Evolutionary conservation across 2,797 vertebrate species (phyloP), one percentile per base, ranked within the genome.

Genomic region (Rallus crepitans): DNA sequence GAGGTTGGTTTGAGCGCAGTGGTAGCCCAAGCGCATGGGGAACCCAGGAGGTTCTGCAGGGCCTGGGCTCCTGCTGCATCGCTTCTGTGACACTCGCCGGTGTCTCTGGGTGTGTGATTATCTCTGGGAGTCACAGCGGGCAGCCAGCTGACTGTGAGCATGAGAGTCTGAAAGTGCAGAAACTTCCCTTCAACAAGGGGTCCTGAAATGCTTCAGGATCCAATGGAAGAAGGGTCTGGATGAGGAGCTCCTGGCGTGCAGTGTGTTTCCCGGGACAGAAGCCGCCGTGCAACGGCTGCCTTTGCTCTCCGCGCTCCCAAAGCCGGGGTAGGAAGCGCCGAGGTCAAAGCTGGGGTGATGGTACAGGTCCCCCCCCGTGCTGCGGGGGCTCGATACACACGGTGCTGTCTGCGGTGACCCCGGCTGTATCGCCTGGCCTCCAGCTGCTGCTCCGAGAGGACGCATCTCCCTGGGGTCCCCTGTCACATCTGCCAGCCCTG

Each of bases 1-100:
- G 28, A 5, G 1, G 0, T 7, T 1, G 2, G 17, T 28, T 5
- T 1, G 33, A 50, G 77, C 0, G 0, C 1, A 0, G 17, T 15
- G 1, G 1, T 1, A 17, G 35, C 23, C 28, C 19, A 4, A 37
- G 75, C 1, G 28, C 57, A 3, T 2, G 9, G 68, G 39, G 14
- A 12, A 10, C 27, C 2, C 3, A 5, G 76, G 12, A 15, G 50
- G 17, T 20, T 19, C 27, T 2, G 50, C 0, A 0, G 33, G 45
- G 12, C 7, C 53, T 11, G n/a, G n/a, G 66, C 24, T 56, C 20
- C 18, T 9, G 61, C 66, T 17, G 30, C 5, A 0, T 48, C 2
- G 0, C 63, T 59, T 65, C 68, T 18, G 37, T 87, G 48, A n/a
- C 14, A 4, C 66, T 40, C 10, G 1, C 40, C 1, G 7, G 10